phyloP scores from a whole-genome alignment of 2,888 invertebrate genomes.

The Xanthia togata region DNA sequence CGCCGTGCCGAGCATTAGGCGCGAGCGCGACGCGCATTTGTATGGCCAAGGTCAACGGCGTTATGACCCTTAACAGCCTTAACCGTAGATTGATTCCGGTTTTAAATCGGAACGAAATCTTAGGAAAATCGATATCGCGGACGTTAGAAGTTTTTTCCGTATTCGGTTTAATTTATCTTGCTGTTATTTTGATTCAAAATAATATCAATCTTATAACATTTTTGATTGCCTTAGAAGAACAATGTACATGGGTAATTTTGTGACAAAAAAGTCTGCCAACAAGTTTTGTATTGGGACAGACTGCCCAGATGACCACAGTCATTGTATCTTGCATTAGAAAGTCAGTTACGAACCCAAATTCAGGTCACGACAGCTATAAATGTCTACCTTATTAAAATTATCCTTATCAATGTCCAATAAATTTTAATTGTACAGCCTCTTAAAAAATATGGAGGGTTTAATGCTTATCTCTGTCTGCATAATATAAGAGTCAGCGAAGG shows the following conservation, averaged over 20 bases:
- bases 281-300: neutral
- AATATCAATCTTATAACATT: neutral
- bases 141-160: too few species aligned
- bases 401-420: slow-evolving; percentile 50
- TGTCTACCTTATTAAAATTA: slow-evolving; percentile 43
- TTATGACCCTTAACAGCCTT: too few species aligned
- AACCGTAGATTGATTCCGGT: neutral
- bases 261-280: neutral
- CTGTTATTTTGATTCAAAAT: neutral
- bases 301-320: neutral
- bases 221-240: too few species aligned
- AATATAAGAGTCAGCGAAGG: slow-evolving; percentile 54
- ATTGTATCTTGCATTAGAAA: neutral
- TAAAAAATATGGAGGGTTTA: slow-evolving; percentile 57
- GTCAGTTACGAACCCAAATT: neutral
- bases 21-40: too few species aligned
- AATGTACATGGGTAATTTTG: neutral
- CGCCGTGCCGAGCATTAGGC: too few species aligned
- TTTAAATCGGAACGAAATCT: too few species aligned
- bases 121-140: neutral
- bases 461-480: slow-evolving; percentile 43
- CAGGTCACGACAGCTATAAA: slow-evolving; percentile 30
- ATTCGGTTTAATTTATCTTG: too few species aligned
- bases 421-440: slow-evolving; percentile 47
- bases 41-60: too few species aligned